phyloP scores from a whole-genome alignment of 2,797 vertebrate genomes.

The Astyanax mexicanus region DNA sequence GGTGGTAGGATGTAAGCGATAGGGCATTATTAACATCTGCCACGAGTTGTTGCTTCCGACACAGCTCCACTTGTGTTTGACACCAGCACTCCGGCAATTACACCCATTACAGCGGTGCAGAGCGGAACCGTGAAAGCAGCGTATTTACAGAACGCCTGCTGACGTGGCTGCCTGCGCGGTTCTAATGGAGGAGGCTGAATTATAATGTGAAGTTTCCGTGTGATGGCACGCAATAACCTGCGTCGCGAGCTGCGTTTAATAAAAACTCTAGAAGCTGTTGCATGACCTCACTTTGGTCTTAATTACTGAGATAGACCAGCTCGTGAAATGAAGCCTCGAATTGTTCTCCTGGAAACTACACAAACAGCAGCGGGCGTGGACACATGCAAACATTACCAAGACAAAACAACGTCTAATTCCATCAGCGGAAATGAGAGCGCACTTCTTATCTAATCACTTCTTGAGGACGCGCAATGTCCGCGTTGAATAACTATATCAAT shows the following conservation, averaged over 20 bases:
- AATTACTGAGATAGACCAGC: not conserved
- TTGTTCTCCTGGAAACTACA: conserved; percentile 11
- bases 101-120: conserved; percentile 19
- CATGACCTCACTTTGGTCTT: conserved; percentile 10
- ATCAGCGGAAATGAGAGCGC: not conserved
- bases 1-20: conserved; percentile 49
- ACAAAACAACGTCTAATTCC: not conserved
- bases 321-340: not conserved
- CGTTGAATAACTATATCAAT: not conserved
- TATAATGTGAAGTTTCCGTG: conserved; percentile 3
- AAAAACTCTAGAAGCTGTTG: not conserved
- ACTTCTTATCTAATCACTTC: too few relatives aligned
- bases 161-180: not conserved
- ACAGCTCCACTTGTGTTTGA: conserved; percentile 43
- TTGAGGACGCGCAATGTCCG: not conserved
- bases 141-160: conserved; percentile 7
- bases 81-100: conserved; percentile 31
- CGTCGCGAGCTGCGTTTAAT: not conserved
- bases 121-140: conserved; percentile 23
- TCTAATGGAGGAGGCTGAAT: conserved; percentile 15
- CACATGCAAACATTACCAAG: not conserved
- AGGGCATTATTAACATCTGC: conserved; percentile 59
- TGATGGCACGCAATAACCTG: not conserved
- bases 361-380: not conserved
- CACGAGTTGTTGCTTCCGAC: conserved; percentile 55